Percentiles rank a stretch among this genome's conserved stretches.
Evolutionary conservation across 1,140 invertebrate genomes (phyloP).

Genomic region (Euschistus heros): DNA sequence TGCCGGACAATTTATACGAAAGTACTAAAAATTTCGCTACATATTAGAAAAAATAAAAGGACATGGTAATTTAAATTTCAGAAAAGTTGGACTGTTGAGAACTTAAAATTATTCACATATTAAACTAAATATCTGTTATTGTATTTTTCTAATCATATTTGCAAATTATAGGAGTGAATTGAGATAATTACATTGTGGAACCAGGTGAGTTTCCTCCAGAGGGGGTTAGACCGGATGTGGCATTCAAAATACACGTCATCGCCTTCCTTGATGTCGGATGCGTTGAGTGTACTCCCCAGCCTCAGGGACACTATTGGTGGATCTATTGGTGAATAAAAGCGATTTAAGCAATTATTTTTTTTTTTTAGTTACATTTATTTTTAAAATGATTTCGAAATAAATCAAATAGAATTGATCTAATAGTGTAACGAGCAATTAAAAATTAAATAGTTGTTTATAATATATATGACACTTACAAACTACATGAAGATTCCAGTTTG

Average conservation of each 20-base stretch:
- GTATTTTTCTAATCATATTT: background rate
- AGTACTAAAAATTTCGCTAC: too few relatives aligned
- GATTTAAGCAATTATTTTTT: conserved; percentile 31
- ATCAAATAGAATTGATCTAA: background rate
- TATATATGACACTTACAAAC: conserved; percentile 61
- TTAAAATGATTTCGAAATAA: background rate
- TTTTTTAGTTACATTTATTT: too few relatives aligned
- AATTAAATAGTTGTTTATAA: too few relatives aligned
- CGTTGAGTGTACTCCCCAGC: conserved; percentile 72
- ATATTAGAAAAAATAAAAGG: too few relatives aligned
- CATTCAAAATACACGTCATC: conserved; percentile 91
- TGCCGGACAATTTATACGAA: too few relatives aligned
- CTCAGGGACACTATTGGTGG: conserved; percentile 68
- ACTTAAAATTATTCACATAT: too few relatives aligned
- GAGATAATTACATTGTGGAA: conserved; percentile 62
- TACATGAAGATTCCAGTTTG: conserved; percentile 73
- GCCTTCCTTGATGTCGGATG: conserved; percentile 80
- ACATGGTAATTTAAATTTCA: too few relatives aligned
- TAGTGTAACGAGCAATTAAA: too few relatives aligned
- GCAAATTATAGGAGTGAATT: background rate
- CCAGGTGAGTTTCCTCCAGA: conserved; percentile 74
- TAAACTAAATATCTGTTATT: background rate
- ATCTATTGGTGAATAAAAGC: conserved; percentile 61
- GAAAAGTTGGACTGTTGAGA: too few relatives aligned
- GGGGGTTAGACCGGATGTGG: conserved; percentile 77